A percentile compares a stretch with the other conserved stretches of the same genome.
These are phyloP conservation scores for Tachypleus tridentatus DNA, from an alignment of 1,140 invertebrate genomes.

Conservation along the genomic window DNA sequence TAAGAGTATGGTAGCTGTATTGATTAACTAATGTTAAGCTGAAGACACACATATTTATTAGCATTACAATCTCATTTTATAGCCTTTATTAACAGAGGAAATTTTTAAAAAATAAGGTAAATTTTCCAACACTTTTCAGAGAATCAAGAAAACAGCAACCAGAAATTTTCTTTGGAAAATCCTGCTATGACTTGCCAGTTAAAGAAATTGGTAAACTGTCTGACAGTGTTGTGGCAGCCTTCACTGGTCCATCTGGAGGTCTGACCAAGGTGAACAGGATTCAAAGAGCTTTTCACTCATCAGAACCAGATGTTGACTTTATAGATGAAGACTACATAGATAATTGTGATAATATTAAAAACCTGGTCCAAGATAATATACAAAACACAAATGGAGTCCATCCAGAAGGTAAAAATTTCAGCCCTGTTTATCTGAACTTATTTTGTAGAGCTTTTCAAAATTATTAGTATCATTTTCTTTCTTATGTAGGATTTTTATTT, in stretches of 20 bases:
- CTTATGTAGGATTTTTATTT: no score
- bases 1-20: no score
- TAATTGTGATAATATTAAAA: slow-evolving; percentile 9
- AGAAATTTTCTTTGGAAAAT: slow-evolving; percentile 29
- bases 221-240: slow-evolving; percentile 46
- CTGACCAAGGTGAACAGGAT: slow-evolving; percentile 47
- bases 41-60: no score
- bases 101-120: no score
- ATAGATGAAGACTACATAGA: slow-evolving; percentile 43
- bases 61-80: no score
- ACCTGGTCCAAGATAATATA: not conserved
- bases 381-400: no score
- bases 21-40: no score
- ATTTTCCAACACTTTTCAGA: slow-evolving; percentile 16
- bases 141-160: slow-evolving; percentile 29
- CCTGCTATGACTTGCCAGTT: slow-evolving; percentile 31
- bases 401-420: no score
- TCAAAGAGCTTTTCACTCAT: slow-evolving; percentile 30
- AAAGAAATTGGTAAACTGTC: slow-evolving; percentile 43
- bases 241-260: slow-evolving; percentile 63
- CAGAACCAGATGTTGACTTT: slow-evolving; percentile 56
- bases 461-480: no score
- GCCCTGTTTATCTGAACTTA: no score
- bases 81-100: no score
- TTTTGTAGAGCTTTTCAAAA: no score